Evolutionary conservation across 2,888 invertebrate species (phyloP).

Genomic region (Amphimallon solstitiale): DNA sequence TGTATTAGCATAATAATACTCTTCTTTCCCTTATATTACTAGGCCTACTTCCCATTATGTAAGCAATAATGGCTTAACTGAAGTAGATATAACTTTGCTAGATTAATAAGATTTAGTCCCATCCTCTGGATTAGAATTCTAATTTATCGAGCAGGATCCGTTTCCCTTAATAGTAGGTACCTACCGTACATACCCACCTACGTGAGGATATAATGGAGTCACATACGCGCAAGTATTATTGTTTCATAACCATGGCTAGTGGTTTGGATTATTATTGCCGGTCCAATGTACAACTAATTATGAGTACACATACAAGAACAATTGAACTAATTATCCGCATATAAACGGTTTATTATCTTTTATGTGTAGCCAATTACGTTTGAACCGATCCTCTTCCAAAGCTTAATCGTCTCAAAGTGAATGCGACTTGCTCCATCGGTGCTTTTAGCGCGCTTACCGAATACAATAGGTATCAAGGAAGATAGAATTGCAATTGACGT

Average conservation of each 20-base stretch:
- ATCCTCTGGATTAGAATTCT: slow-evolving; percentile 54
- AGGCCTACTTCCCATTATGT: too few species aligned
- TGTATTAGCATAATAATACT: too few species aligned
- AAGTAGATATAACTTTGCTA: slow-evolving; percentile 58
- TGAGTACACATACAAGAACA: slow-evolving; percentile 13
- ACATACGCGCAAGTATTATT: background rate
- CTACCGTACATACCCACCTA: slow-evolving; percentile 4
- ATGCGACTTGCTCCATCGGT: slow-evolving; percentile 9
- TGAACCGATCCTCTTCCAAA: background rate
- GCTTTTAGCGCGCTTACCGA: slow-evolving; percentile 6
- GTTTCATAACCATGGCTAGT: background rate
- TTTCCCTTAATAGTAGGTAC: slow-evolving; percentile 45
- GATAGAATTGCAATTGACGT: slow-evolving; percentile 33
- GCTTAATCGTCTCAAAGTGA: slow-evolving; percentile 13
- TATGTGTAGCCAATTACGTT: slow-evolving; percentile 12
- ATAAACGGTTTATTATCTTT: slow-evolving; percentile 25
- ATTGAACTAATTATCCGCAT: slow-evolving; percentile 18
- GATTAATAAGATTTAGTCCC: slow-evolving; percentile 57
- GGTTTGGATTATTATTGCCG: background rate
- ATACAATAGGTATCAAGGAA: slow-evolving; percentile 25
- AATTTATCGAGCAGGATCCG: slow-evolving; percentile 52
- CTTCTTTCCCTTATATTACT: too few species aligned
- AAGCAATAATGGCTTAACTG: slow-evolving; percentile 34
- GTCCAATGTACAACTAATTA: slow-evolving; percentile 16
- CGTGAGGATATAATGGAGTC: background rate